A percentile compares a stretch with the other conserved stretches of the same genome.
Evolutionary conservation across 2,113 vertebrate genomes (phyloP).

Genomic region (Myocastor coypus): DNA sequence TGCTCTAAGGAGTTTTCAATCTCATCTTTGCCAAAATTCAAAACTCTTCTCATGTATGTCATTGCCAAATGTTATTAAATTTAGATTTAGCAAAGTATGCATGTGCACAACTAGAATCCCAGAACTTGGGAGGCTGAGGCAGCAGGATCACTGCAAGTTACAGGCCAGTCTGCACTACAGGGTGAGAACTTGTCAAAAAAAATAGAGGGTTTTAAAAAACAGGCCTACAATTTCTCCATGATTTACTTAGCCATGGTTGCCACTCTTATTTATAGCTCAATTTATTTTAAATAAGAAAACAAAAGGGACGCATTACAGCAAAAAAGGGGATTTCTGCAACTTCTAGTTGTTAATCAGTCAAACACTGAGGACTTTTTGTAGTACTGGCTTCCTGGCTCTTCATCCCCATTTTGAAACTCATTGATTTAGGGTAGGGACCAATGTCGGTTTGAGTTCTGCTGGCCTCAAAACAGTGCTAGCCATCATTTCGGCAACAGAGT

Average conservation of each 20-base stretch:
- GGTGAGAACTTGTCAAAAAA: neutral
- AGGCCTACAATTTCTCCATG: neutral
- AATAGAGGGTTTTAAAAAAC: neutral
- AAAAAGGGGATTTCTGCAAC: slow-evolving; percentile 6
- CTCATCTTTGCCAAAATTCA: neutral
- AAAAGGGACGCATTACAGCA: neutral
- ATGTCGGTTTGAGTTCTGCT: neutral
- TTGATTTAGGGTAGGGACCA: neutral
- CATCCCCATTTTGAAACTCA: neutral
- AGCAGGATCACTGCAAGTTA: neutral
- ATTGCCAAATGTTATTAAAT: neutral
- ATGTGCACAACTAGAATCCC: neutral
- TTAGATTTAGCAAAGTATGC: neutral
- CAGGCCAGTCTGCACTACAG: neutral
- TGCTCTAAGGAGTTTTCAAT: neutral
- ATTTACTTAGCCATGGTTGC: neutral
- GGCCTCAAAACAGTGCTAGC: neutral
- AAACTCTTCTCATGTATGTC: slow-evolving; percentile 36
- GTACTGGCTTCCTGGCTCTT: neutral
- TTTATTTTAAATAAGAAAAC: slow-evolving; percentile 53
- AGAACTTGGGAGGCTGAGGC: neutral
- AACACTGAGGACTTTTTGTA: neutral
- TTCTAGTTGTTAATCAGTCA: slow-evolving; percentile 9
- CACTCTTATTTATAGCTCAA: neutral
- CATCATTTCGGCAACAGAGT: neutral